Percentiles rank a stretch among this genome's conserved stretches.
Evolutionary conservation across 1,140 invertebrate species (phyloP).

Genomic region (Antheraea mylitta): DNA sequence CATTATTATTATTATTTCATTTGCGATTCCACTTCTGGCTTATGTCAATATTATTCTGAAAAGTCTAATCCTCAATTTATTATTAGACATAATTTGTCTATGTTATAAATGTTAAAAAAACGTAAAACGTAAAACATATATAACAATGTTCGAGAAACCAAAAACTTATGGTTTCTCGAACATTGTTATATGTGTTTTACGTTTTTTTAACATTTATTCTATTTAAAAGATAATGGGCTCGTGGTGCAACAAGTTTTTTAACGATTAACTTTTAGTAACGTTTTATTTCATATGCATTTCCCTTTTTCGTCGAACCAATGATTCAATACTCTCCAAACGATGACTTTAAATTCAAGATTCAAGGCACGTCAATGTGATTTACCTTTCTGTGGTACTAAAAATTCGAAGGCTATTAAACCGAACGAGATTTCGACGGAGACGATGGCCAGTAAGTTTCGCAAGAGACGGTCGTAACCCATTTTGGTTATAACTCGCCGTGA

Average conservation of each 20-base stretch:
- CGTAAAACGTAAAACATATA: too few species aligned
- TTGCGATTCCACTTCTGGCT: too few species aligned
- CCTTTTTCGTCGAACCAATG: constrained; percentile 17
- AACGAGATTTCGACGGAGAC: constrained; percentile 72
- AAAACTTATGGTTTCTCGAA: too few species aligned
- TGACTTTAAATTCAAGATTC: constrained; percentile 66
- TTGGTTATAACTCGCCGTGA: constrained; percentile 71
- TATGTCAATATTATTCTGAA: too few species aligned
- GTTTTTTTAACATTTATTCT: too few species aligned
- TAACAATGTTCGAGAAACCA: too few species aligned
- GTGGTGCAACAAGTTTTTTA: background rate
- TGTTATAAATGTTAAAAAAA: too few species aligned
- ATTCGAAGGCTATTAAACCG: constrained; percentile 72
- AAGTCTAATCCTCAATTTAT: too few species aligned
- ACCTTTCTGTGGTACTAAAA: constrained; percentile 71
- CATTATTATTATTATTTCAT: too few species aligned
- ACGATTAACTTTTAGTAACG: background rate
- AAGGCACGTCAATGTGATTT: constrained; percentile 73
- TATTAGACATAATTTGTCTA: too few species aligned
- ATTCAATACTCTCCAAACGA: constrained; percentile 60
- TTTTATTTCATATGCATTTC: constrained; percentile 1
- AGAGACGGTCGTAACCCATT: constrained; percentile 75
- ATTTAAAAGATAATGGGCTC: too few species aligned
- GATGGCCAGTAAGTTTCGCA: constrained; percentile 75
- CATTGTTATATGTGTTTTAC: too few species aligned